phyloP scores from a whole-genome alignment of 2,113 vertebrate genomes.

The Nibea coibor region DNA sequence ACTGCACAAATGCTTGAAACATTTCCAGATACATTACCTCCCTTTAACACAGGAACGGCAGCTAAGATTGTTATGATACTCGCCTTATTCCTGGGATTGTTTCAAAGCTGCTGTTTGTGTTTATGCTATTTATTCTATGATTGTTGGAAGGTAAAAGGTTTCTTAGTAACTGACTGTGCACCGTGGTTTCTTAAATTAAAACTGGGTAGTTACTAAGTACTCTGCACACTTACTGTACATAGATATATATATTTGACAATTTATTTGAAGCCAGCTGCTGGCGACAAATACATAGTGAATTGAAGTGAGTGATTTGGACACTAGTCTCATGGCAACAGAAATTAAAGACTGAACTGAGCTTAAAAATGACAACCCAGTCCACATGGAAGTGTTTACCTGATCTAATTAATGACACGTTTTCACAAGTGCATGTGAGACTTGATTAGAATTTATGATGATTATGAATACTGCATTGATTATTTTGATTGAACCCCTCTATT shows the following conservation, averaged over 20 bases:
- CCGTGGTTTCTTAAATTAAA: background rate
- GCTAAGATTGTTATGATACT: background rate
- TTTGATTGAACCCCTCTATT: conserved; percentile 41
- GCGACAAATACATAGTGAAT: background rate
- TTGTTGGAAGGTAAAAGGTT: background rate
- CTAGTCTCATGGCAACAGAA: background rate
- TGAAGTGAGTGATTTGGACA: background rate
- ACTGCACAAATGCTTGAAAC: background rate
- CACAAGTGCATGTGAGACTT: background rate
- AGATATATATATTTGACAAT: background rate
- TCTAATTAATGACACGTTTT: conserved; percentile 14
- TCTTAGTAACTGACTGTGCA: background rate
- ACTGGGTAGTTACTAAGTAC: background rate
- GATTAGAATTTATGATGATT: too few relatives aligned
- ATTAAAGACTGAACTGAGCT: background rate
- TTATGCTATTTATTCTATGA: background rate
- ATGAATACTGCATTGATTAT: conserved; percentile 29
- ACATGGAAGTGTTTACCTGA: background rate
- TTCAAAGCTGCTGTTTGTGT: background rate
- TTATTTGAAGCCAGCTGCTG: background rate
- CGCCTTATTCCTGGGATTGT: background rate
- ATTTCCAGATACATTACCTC: background rate
- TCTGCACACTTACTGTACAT: background rate
- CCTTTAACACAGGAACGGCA: background rate
- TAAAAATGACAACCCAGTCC: background rate